Percentiles rank a stretch among this genome's conserved stretches.
phyloP scores from a whole-genome alignment of 1,140 invertebrate genomes.

The Mylabris phalerata region DNA sequence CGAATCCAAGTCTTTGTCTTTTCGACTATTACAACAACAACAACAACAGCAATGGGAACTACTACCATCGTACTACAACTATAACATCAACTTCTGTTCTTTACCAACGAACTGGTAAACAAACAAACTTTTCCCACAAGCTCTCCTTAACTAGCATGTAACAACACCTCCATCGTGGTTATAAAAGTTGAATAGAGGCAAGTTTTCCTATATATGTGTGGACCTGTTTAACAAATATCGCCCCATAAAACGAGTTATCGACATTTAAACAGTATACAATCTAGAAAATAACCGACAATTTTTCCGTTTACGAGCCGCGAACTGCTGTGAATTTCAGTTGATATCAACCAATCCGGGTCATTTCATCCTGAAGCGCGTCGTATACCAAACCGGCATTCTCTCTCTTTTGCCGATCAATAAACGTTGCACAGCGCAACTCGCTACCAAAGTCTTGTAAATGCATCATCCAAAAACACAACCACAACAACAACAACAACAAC shows the following conservation, averaged over 20 bases:
- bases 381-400: background rate
- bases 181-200: constrained; percentile 1
- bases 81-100: too few species aligned
- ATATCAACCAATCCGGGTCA: constrained; percentile 36
- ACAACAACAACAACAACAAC: too few species aligned
- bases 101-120: too few species aligned
- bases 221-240: constrained; percentile 22
- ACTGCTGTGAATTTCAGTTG: constrained; percentile 31
- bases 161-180: constrained; percentile 7
- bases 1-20: constrained; percentile 17
- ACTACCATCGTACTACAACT: too few species aligned
- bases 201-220: background rate
- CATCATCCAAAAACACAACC: constrained; percentile 11
- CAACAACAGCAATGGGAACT: too few species aligned
- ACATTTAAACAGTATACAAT: constrained; percentile 27
- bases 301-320: constrained; percentile 36
- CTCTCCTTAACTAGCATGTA: background rate
- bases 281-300: constrained; percentile 34
- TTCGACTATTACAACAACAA: too few species aligned
- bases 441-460: constrained; percentile 8
- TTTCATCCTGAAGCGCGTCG: constrained; percentile 28
- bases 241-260: constrained; percentile 7
- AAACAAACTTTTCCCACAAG: too few species aligned
- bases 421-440: constrained; percentile 24
- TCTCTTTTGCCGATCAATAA: constrained; percentile 21